Conservation (phyloP, 53 echinoderm and acorn worm genomes). For the Holothuria leucospilota region DNA sequence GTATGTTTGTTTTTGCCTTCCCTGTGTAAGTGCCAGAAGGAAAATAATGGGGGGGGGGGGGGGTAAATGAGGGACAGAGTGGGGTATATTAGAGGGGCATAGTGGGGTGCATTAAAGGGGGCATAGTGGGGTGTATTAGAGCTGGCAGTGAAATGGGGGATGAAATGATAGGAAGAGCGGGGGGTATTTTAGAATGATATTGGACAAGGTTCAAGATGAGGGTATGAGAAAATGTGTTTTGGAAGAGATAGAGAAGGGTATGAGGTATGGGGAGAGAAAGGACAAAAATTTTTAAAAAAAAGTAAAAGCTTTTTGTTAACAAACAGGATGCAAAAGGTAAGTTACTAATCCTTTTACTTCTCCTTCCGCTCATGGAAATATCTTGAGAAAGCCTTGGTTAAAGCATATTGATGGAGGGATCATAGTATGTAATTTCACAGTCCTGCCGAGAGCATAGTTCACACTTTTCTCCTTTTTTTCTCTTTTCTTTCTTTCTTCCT, state of each 20-base stretch:
- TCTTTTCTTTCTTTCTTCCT: neutral
- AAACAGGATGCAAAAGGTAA: too few relatives aligned
- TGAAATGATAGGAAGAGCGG: neutral
- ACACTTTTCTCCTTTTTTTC: too few relatives aligned
- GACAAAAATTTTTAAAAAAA: neutral
- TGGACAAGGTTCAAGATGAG: neutral
- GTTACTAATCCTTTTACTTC: too few relatives aligned
- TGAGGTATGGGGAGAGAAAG: neutral
- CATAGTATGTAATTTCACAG: neutral
- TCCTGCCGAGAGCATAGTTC: neutral
- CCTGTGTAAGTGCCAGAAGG: too few relatives aligned
- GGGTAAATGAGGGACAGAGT: neutral
- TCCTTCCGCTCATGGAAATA: too few relatives aligned
- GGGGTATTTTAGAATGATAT: neutral
- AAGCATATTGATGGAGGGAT: too few relatives aligned
- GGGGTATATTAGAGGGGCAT: neutral
- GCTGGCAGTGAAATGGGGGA: too few relatives aligned
- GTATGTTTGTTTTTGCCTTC: too few relatives aligned
- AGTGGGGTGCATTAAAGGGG: neutral
- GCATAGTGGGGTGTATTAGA: neutral
- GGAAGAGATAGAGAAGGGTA: neutral
- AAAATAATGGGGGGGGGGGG: neutral
- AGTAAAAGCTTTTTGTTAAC: too few relatives aligned
- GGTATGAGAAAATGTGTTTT: neutral
- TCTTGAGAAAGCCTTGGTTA: too few relatives aligned